Conservation (phyloP, 1,140 invertebrate species). For the Mamestra configurata region DNA sequence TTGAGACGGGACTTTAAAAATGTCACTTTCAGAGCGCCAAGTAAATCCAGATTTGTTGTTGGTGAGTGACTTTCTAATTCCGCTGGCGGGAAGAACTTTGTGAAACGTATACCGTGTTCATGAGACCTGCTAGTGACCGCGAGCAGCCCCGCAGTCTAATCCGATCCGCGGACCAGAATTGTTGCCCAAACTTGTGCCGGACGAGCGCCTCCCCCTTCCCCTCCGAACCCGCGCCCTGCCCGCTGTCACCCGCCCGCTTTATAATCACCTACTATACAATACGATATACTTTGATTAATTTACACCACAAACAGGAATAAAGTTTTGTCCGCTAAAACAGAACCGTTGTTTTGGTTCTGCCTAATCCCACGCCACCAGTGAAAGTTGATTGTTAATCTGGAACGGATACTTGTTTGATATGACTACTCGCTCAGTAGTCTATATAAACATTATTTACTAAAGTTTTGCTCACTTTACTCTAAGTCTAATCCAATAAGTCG, state of each 20-base stretch:
- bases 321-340: conserved; percentile 78
- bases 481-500: conserved; percentile 64
- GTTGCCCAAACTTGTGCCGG: conserved; percentile 76
- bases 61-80: conserved; percentile 86
- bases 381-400: conserved; percentile 76
- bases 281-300: conserved; percentile 81
- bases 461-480: conserved; percentile 53
- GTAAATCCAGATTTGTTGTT: conserved; percentile 85
- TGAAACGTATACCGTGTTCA: conserved; percentile 85
- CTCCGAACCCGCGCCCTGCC: conserved; percentile 49
- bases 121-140: conserved; percentile 79
- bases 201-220: conserved; percentile 26
- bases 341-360: conserved; percentile 69
- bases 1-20: conserved; percentile 76
- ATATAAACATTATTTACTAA: conserved; percentile 56
- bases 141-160: conserved; percentile 75
- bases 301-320: conserved; percentile 76
- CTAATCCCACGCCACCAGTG: conserved; percentile 69
- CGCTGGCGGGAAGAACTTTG: conserved; percentile 77
- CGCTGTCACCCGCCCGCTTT: conserved; percentile 66
- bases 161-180: conserved; percentile 76
- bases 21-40: conserved; percentile 79
- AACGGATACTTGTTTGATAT: conserved; percentile 66
- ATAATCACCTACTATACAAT: conserved; percentile 76
- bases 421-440: conserved; percentile 53